A percentile compares a stretch with the other conserved stretches of the same genome.
These are phyloP conservation scores for Craniophora ligustri DNA, from an alignment of 2,888 invertebrate genomes.

Conservation along the genomic window DNA sequence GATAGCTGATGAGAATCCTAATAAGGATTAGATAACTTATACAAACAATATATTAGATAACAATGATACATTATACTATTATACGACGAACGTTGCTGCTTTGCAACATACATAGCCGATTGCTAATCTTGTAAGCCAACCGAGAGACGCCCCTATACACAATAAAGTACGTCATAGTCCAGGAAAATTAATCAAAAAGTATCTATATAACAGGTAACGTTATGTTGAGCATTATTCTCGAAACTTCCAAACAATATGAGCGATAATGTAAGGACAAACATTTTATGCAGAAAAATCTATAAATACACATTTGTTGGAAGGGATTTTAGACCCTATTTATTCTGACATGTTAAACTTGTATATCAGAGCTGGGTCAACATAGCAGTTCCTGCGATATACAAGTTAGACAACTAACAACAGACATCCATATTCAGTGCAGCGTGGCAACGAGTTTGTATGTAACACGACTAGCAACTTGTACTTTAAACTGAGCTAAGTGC, in stretches of 20 bases:
- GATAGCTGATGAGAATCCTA: constrained; percentile 21
- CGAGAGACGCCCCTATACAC: too few species aligned
- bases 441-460: constrained; percentile 31
- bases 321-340: background rate
- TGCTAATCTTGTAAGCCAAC: background rate
- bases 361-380: too few species aligned
- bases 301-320: background rate
- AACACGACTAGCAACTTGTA: constrained; percentile 42
- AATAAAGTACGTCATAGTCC: background rate
- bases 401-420: constrained; percentile 4
- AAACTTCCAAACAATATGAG: background rate
- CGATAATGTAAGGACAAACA: background rate
- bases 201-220: too few species aligned
- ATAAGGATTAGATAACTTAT: constrained; percentile 15
- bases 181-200: background rate
- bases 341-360: too few species aligned
- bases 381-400: too few species aligned
- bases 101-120: background rate
- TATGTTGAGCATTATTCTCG: background rate
- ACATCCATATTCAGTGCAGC: constrained; percentile 5
- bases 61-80: constrained; percentile 15
- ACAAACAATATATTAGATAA: constrained; percentile 4
- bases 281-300: background rate
- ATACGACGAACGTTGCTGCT: background rate
- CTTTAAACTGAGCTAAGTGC: constrained; percentile 42